Evolutionary conservation across 2,888 invertebrate species (phyloP).

Genomic region (Rosalia funebris): DNA sequence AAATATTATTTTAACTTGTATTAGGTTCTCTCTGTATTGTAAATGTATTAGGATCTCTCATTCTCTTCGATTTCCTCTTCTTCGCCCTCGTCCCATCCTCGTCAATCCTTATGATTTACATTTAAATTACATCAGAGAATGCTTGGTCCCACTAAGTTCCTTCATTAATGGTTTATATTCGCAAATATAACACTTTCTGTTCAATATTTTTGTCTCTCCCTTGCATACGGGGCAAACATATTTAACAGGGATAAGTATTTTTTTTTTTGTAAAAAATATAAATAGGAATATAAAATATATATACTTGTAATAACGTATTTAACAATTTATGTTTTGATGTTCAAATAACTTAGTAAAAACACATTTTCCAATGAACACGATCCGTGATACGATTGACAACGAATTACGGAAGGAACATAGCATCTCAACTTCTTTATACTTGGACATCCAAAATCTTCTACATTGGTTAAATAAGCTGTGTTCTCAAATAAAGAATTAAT

Average conservation of each 20-base stretch:
- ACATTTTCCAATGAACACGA: background rate
- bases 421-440: background rate
- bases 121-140: background rate
- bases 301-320: background rate
- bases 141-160: background rate
- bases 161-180: background rate
- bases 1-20: background rate
- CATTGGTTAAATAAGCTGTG: background rate
- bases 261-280: background rate
- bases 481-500: too few relatives aligned
- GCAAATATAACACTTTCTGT: background rate
- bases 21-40: too few relatives aligned
- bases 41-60: too few relatives aligned
- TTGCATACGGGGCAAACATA: background rate
- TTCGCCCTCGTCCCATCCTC: too few relatives aligned
- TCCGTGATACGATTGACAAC: background rate
- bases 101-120: background rate
- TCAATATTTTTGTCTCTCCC: background rate
- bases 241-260: background rate
- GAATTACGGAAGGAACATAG: background rate
- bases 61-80: too few relatives aligned
- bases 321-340: background rate
- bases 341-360: background rate
- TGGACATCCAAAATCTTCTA: slow-evolving; percentile 9
- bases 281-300: background rate